Evolutionary conservation across 2,888 invertebrate genomes (phyloP), one percentile per base, ranked within the genome.

Genomic region (Luperina nickerlii): DNA sequence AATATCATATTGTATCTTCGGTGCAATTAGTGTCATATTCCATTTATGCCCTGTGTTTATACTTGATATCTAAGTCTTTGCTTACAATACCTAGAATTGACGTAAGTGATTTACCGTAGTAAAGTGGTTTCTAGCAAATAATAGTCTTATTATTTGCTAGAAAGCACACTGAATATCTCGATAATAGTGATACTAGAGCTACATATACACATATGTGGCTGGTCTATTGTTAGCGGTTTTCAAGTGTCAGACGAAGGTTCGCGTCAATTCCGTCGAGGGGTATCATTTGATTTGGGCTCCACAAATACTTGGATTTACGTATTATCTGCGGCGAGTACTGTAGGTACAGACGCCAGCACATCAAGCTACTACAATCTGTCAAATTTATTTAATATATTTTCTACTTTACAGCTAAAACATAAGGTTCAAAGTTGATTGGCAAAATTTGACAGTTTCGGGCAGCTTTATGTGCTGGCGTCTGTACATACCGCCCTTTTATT

Each of bases 281-380:
- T 74, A 77, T 84, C 85, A 75, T 80, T 85, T 84, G 81, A 85
- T 84, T 77, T 84, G 77, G 84, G 81, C 68, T 75, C 57, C 38
- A 70, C 68, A 75, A 77, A 77, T 77, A 84, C 69, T 75, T 48
- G 24, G 38, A 60, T 20, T 51, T 48, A 48, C 63, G 60, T 72
- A 70, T 69, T 85, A 75, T 57, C 67, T 66, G 24, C 9, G 63
- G 24, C 51, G 24, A 38, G 48, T 57, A 68, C 18, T 68, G 13
- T 8, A 8, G 4, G 9, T 38, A 24, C 32, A 32, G 32, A 32
- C 32, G 32, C 32, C 32, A 32, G 32, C 32, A 32, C 32, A 32
- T 32, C 32, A 32, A 32, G 32, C 32, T 32, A 32, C 32, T 32
- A 32, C 1, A 32, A 32, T 32, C 32, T 32, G 32, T 32, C 32